These are phyloP conservation scores for Sesia apiformis DNA, from an alignment of 2,888 invertebrate genomes.

Conservation along the genomic window DNA sequence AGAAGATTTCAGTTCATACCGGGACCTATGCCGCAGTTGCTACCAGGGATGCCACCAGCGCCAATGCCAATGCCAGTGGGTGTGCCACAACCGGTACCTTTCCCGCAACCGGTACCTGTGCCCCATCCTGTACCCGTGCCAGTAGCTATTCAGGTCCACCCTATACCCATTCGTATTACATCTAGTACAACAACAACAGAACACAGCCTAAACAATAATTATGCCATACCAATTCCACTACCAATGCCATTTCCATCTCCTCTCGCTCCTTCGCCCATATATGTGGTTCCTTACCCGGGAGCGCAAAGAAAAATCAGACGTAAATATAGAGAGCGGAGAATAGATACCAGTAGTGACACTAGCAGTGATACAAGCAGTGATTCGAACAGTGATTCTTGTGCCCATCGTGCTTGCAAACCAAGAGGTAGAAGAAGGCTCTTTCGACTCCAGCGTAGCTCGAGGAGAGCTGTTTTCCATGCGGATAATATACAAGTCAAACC, in stretches of 20 bases:
- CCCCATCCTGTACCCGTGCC: not conserved
- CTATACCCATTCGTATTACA: too few species aligned
- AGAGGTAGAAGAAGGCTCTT: constrained; percentile 1
- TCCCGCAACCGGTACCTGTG: not conserved
- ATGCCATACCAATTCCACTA: too few species aligned
- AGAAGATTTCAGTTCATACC: not conserved
- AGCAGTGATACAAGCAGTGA: constrained; percentile 3
- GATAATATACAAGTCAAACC: constrained; percentile 18
- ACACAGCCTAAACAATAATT: too few species aligned
- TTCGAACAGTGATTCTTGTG: constrained; percentile 6
- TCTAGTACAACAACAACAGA: too few species aligned
- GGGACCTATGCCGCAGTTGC: not conserved
- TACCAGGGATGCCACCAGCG: constrained; percentile 8
- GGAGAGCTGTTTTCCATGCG: constrained; percentile 1
- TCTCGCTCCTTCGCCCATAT: too few species aligned
- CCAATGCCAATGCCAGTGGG: constrained; percentile 7
- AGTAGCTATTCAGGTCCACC: not conserved
- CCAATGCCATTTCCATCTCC: too few species aligned
- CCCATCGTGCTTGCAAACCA: constrained; percentile 5
- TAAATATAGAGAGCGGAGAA: too few species aligned
- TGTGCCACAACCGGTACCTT: not conserved
- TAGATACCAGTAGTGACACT: too few species aligned
- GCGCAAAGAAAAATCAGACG: constrained; percentile 1
- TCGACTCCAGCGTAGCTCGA: too few species aligned
- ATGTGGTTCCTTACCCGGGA: too few species aligned